Evolutionary conservation across 2,888 invertebrate genomes (phyloP), one percentile per base, ranked within the genome.

Genomic region (Resseliella maxima): DNA sequence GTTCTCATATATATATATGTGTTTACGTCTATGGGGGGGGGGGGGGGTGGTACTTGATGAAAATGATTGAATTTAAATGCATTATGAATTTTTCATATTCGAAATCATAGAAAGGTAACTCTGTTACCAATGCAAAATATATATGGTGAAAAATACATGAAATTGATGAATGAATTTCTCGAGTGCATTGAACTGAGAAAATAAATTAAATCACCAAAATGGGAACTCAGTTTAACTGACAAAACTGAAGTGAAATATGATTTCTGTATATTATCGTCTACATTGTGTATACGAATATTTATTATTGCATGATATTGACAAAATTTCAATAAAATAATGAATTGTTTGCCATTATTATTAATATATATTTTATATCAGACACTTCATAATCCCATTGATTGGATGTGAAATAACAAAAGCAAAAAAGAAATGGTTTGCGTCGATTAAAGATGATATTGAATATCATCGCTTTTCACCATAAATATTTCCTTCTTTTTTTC

Each of bases 21-120:
- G 50, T 50, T 6, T 21, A 18, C 3, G 50, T 41, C 12, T 41
- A 12, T 41, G 46, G 8, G 46, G 8, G 46, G 2, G 18, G 8
- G 46, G 18, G 18, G 8, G 2, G 46, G 46, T 41, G 12, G 12
- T 41, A 41, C 12, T 41, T 24, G 24, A 59, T 59, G 59, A 27
- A 59, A 59, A 59, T 59, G 59, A 59, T 59, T 59, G 59, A 59
- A 59, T 59, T 12, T 24, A 24, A 59, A 59, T 59, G 59, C 5
- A 5, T 24, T 15, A 59, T 59, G 5, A 3, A 27, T n/a, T 59
- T 59, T 59, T n/a, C 27, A 27, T 59, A 59, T 59, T 59, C 12
- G 59, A 59, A 50, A 12, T 8, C 50, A 59, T n/a, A 12, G 24
- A 59, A n/a, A 59, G n/a, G n/a, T n/a, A n/a, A n/a, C n/a, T n/a